Base-by-base conservation (phyloP, 92 coral and sea anemone species). In the Plumapathes pennacea region DNA sequence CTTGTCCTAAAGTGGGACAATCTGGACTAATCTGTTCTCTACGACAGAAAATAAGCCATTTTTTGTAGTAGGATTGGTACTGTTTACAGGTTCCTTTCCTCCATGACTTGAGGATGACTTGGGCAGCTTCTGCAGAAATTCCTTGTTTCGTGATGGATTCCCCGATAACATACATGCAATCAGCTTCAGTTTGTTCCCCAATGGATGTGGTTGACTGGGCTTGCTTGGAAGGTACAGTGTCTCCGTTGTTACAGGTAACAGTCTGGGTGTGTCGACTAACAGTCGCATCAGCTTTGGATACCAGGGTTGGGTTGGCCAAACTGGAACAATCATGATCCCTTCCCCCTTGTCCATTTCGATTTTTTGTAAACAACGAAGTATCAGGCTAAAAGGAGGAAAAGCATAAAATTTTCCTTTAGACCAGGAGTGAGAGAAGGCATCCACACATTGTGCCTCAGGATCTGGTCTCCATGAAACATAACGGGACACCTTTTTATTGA, bases 381-480 rank as follows among this genome's bases (percentile, higher is more conserved):
- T 32, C 46, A 77, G n/a, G 61, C 49, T 36, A 22, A 66, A 57
- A 25, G 75, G 76, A 13, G 77, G 70, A 19, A 59, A 57, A 11
- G 60, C 67, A 48, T 65, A 65, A 1, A 28, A 58, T 36, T 28
- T 22, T 39, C 22, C 39, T 31, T 22, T 33, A 18, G 39, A 24
- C 76, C 69, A 57, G 47, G 56, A 43, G 33, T 40, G 15, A 40
- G 76, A 24, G 38, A 59, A 45, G 5, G 68, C 34, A 7, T 64
- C 66, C 23, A 64, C 44, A 30, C 38, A 37, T 25, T 42, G 30
- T 10, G 70, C 70, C 10, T 59, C 41, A 28, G 64, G 70, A 26
- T 76, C 69, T 25, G 73, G 66, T 23, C 67, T 64, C 74, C 74
- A 31, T 48, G 54, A 48, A 1, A 48, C 54, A 48, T 48, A 48